Evolutionary conservation across 35 echinoderm and acorn worm genomes (phyloP).

Genomic region (Lytechinus variegatus): DNA sequence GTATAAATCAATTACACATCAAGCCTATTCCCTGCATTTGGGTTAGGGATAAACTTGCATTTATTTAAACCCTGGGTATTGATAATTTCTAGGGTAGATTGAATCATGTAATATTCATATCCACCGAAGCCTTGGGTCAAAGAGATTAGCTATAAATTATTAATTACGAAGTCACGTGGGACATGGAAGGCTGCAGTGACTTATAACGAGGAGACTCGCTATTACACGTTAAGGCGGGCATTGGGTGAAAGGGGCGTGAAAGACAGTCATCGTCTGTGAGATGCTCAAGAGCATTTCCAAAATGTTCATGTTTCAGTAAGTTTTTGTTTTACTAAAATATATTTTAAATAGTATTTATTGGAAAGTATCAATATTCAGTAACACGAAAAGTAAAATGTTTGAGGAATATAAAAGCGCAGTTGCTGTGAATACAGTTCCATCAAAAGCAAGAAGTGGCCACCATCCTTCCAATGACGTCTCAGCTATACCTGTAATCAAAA

Average conservation of each 20-base stretch:
- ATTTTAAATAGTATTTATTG: no score
- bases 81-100: conserved; percentile 12
- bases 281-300: no score
- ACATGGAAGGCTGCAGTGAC: not conserved
- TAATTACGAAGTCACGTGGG: not conserved
- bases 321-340: no score
- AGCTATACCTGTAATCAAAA: not conserved
- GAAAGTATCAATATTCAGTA: no score
- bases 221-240: not conserved
- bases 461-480: no score
- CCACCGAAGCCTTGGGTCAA: not conserved
- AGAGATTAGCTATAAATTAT: not conserved
- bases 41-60: not conserved
- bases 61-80: not conserved
- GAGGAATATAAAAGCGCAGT: no score
- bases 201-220: not conserved
- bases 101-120: not conserved
- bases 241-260: not conserved
- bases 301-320: no score
- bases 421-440: no score
- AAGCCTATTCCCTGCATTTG: not conserved
- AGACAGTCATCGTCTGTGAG: not conserved
- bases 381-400: no score
- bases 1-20: conserved; percentile 7
- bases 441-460: no score